These are phyloP conservation scores for Spermophilus dauricus DNA, from an alignment of 2,113 vertebrate genomes.

Conservation along the genomic window DNA sequence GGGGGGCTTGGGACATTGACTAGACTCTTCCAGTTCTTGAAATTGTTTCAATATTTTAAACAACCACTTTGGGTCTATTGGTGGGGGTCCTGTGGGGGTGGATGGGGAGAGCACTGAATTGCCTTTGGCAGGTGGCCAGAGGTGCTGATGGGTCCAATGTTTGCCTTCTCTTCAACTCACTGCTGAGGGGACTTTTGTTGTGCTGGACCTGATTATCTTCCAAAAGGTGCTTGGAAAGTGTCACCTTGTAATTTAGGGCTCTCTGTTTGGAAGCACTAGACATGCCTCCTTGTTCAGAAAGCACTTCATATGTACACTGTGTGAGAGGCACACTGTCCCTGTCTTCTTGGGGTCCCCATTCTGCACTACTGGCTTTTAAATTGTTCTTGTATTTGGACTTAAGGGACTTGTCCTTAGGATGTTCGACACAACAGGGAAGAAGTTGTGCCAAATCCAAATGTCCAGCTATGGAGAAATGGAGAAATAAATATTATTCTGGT, in stretches of 20 bases:
- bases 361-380: background rate
- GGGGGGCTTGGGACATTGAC: background rate
- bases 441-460: background rate
- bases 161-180: background rate
- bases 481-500: background rate
- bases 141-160: background rate
- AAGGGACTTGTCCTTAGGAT: background rate
- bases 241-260: background rate
- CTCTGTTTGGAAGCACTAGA: background rate
- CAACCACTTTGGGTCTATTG: background rate
- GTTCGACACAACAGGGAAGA: background rate
- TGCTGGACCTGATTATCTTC: background rate
- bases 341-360: background rate
- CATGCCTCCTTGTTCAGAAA: background rate
- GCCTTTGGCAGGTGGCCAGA: background rate
- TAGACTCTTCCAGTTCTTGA: background rate
- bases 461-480: background rate
- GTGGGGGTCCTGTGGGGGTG: too few relatives aligned
- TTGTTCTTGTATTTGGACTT: background rate
- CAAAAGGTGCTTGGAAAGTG: background rate
- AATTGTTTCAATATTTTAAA: background rate
- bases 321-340: background rate
- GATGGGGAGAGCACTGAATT: background rate
- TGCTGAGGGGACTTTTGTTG: background rate
- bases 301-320: background rate